Conservation (phyloP, 2,888 invertebrate genomes). For the Trachelus iudaicus region DNA sequence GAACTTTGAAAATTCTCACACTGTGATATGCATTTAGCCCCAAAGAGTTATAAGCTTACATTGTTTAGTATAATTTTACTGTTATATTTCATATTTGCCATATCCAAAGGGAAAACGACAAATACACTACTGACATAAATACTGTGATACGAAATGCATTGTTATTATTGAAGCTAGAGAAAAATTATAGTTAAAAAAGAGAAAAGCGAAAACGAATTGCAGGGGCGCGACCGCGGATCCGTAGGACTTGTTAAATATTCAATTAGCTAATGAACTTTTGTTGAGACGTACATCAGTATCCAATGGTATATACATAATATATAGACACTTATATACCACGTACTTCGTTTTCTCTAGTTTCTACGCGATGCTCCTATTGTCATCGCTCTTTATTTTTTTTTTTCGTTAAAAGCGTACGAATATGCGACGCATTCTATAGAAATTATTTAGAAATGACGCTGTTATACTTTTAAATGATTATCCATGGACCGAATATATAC, state of each 20-base stretch:
- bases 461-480: background rate
- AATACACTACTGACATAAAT: constrained; percentile 56
- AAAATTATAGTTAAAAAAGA: constrained; percentile 40
- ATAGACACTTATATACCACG: background rate
- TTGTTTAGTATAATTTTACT: constrained; percentile 59
- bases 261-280: constrained; percentile 47
- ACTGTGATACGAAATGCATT: constrained; percentile 63
- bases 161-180: constrained; percentile 59
- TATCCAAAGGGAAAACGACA: constrained; percentile 60
- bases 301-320: background rate
- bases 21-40: constrained; percentile 65
- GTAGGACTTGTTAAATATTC: constrained; percentile 50
- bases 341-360: background rate
- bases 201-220: constrained; percentile 10
- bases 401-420: background rate
- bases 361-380: background rate
- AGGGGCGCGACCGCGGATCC: constrained; percentile 48
- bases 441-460: background rate
- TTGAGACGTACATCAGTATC: constrained; percentile 38
- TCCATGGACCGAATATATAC: background rate
- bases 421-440: background rate
- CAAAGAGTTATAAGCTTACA: constrained; percentile 63
- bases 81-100: constrained; percentile 62
- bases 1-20: constrained; percentile 55
- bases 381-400: background rate